Percentiles rank a stretch among this genome's conserved stretches.
phyloP scores from a whole-genome alignment of 2,888 invertebrate genomes.

The Ophion ellenae region DNA sequence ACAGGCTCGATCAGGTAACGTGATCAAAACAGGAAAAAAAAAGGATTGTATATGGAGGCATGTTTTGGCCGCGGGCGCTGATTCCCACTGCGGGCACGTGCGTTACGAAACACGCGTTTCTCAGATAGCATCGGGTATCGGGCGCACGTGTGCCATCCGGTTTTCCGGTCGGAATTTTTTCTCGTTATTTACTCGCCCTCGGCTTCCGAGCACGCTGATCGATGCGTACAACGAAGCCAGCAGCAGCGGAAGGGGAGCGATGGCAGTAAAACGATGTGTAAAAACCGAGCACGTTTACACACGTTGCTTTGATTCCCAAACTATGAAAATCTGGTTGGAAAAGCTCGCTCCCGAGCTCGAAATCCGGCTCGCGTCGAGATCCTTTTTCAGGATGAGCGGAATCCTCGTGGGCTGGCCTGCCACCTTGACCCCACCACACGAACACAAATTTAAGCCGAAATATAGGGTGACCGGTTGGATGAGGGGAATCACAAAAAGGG shows the following conservation, averaged over 20 bases:
- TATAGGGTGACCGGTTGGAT: neutral
- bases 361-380: neutral
- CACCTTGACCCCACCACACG: neutral
- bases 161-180: conserved; percentile 13
- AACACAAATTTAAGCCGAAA: neutral
- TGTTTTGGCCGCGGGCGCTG: neutral
- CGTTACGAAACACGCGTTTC: conserved; percentile 51
- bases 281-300: neutral
- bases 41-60: neutral
- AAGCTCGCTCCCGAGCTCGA: no score
- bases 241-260: neutral
- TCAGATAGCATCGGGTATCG: conserved; percentile 16
- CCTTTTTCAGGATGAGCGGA: neutral
- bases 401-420: neutral
- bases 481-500: neutral
- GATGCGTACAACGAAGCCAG: conserved; percentile 24
- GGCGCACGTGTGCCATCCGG: conserved; percentile 17
- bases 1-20: no score
- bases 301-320: neutral
- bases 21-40: no score
- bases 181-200: conserved; percentile 2
- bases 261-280: neutral
- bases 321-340: neutral
- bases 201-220: conserved; percentile 2
- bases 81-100: no score